Evolutionary conservation across 2,888 invertebrate species (phyloP), one percentile per base, ranked within the genome.

Genomic region (Chalcis sispes): DNA sequence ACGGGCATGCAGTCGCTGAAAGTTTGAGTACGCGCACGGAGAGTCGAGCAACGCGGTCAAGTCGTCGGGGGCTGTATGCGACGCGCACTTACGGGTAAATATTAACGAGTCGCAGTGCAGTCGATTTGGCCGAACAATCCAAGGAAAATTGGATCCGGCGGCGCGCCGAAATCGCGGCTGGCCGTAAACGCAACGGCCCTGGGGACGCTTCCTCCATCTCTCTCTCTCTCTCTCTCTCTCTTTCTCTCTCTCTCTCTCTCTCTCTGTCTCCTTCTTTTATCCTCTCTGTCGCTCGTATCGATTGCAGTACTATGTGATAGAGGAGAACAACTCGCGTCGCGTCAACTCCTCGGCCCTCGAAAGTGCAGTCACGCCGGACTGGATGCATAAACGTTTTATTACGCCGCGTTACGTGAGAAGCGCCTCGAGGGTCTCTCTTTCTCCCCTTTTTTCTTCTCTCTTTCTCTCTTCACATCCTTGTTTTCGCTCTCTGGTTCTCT

Each of bases 261-360:
- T n/a, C n/a, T n/a, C n/a, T n/a, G n/a, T n/a, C n/a, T n/a, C n/a
- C n/a, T n/a, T n/a, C n/a, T n/a, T n/a, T n/a, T n/a, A n/a, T n/a
- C n/a, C n/a, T n/a, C n/a, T n/a, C n/a, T n/a, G 27, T 50, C 15
- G 27, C 18, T n/a, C 1, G 50, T 48, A 58, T 69, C 69, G 69
- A 69, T 69, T 48, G 58, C 29, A 10, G 8, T 13, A 25, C 15
- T 15, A 2, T 23, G 46, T 2, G 54, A 29, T 52, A 67, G 8
- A 15, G 91, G 50, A 89, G 89, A 25, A 91, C 90, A 54, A 27
- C 81, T 90, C 90, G 75, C 90, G 89, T 67, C 91, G 90, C 23
- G 91, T 90, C 32, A 90, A 90, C 77, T 91, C 91, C 76, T 92
- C 84, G 79, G 91, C 86, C 82, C 91, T 90, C 66, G 90, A 90